Evolutionary conservation across 2,797 vertebrate genomes (phyloP).

Genomic region (Acomys russatus): DNA sequence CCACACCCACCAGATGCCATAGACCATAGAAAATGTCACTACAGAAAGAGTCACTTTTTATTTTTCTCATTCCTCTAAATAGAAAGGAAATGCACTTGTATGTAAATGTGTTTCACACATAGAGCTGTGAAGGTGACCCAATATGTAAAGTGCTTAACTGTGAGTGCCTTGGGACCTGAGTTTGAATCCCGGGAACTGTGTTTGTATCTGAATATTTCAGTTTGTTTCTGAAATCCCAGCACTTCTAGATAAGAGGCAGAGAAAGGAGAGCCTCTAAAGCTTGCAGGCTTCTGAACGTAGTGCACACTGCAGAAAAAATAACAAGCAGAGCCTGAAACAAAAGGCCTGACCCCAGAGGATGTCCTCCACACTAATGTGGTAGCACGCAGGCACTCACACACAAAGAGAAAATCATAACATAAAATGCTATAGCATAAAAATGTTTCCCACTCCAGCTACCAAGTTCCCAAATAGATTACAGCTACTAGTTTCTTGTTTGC

Average conservation of each 20-base stretch:
- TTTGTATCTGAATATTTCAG: too few species aligned
- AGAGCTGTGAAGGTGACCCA: not conserved
- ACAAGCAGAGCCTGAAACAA: not conserved
- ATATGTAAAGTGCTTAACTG: not conserved
- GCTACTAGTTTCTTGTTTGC: not conserved
- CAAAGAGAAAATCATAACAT: not conserved
- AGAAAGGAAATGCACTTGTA: constrained; percentile 29
- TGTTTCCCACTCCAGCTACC: not conserved
- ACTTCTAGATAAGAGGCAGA: not conserved
- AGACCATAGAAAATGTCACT: not conserved
- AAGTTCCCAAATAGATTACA: not conserved
- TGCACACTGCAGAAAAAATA: not conserved
- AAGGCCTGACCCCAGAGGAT: not conserved
- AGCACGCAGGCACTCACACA: not conserved
- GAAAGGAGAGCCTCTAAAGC: not conserved
- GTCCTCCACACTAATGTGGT: not conserved
- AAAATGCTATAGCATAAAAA: constrained; percentile 1
- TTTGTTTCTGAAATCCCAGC: not conserved
- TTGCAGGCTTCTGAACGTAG: not conserved
- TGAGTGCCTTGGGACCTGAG: not conserved
- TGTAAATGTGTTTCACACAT: not conserved
- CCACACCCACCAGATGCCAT: not conserved
- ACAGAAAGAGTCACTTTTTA: not conserved
- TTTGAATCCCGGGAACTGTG: not conserved
- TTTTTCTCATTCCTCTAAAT: not conserved